A percentile compares a stretch with the other conserved stretches of the same genome.
Evolutionary conservation across 2,113 vertebrate genomes (phyloP).

Genomic region (Forbesichthys papilliferus): DNA sequence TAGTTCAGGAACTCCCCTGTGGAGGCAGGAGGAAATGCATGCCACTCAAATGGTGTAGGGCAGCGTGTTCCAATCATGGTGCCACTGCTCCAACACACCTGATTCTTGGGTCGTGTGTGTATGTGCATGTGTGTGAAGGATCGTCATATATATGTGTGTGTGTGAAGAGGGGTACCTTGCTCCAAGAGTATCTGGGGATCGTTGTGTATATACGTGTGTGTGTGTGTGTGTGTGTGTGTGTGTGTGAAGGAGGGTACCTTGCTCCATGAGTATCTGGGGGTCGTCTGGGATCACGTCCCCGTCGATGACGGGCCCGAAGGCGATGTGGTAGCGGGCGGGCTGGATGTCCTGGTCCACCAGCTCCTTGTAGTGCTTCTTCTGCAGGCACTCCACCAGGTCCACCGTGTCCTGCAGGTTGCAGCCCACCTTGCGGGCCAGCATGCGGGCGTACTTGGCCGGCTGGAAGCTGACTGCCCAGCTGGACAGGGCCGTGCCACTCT

Average conservation of each 20-base stretch:
- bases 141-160: too few species aligned
- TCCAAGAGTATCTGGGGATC: conserved; percentile 99
- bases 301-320: conserved; percentile 98
- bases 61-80: too few species aligned
- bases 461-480: conserved; percentile 99
- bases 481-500: conserved; percentile 96
- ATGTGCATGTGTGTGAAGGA: background rate
- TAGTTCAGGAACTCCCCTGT: conserved; percentile 96
- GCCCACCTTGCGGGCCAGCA: conserved; percentile 95
- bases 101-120: too few species aligned
- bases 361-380: conserved; percentile 97
- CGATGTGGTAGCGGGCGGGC: conserved; percentile 96
- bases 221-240: too few species aligned
- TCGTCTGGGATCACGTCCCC: conserved; percentile 98
- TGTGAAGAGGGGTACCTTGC: conserved; percentile 75
- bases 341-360: conserved; percentile 99
- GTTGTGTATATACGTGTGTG: conserved; percentile 53
- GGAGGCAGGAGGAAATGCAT: background rate
- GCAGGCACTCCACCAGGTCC: conserved; percentile 92
- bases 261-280: conserved; percentile 98
- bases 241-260: conserved; percentile 69
- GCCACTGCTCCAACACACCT: background rate
- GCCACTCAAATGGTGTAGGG: background rate
- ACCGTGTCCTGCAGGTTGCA: conserved; percentile 95
- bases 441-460: conserved; percentile 94